Conservation (phyloP, 2,113 vertebrate species). For the Pan paniscus region DNA sequence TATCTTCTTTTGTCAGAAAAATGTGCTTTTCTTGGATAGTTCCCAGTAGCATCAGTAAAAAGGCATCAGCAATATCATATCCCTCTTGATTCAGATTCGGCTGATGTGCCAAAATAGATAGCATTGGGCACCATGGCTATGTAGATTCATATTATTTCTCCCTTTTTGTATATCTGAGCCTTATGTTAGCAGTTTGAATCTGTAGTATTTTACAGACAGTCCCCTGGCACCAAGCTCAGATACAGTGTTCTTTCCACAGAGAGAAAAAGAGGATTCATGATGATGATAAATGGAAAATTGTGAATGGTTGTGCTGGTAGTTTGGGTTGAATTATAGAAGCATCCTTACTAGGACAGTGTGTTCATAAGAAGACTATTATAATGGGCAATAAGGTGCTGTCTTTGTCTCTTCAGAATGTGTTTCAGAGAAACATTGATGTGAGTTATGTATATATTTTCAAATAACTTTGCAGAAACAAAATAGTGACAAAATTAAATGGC, state of each 20-base stretch:
- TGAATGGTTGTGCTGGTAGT: neutral
- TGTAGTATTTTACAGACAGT: slow-evolving; percentile 31
- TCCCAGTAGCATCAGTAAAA: slow-evolving; percentile 28
- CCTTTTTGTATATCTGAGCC: slow-evolving; percentile 6
- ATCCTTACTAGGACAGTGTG: neutral
- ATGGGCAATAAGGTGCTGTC: neutral
- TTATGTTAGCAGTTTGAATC: slow-evolving; percentile 50
- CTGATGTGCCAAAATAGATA: neutral
- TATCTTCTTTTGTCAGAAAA: slow-evolving; percentile 29
- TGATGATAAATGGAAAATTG: slow-evolving; percentile 37
- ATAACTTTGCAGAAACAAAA: slow-evolving; percentile 38
- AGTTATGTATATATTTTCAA: slow-evolving; percentile 30
- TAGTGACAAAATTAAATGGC: slow-evolving; percentile 6
- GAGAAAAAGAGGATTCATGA: neutral
- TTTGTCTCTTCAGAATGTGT: slow-evolving; percentile 10
- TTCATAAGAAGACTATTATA: neutral
- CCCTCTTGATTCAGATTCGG: slow-evolving; percentile 56
- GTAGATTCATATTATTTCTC: neutral
- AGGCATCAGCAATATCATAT: slow-evolving; percentile 1
- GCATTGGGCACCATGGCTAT: neutral
- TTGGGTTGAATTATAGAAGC: slow-evolving; percentile 44
- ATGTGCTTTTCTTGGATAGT: slow-evolving; percentile 44
- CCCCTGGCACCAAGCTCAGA: neutral
- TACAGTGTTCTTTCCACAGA: slow-evolving; percentile 3
- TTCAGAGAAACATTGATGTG: slow-evolving; percentile 16